Conservation (phyloP, 2,113 vertebrate species). For the Microtus ochrogaster region DNA sequence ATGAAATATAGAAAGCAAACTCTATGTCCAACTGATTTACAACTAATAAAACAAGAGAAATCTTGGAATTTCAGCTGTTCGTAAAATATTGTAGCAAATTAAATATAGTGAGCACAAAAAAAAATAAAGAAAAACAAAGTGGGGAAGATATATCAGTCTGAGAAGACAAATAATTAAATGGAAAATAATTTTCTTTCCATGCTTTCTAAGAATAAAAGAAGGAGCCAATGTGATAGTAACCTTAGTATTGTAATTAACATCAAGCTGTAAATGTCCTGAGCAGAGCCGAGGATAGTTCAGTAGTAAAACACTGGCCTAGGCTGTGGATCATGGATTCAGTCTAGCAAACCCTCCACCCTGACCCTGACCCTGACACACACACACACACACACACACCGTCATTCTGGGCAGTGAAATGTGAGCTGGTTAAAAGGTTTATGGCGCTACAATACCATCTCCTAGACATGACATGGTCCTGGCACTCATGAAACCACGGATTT, state of each 20-base stretch:
- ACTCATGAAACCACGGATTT: background rate
- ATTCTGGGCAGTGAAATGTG: background rate
- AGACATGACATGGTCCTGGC: background rate
- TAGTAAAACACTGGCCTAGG: background rate
- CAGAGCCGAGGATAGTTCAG: background rate
- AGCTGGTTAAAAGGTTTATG: background rate
- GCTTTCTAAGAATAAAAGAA: background rate
- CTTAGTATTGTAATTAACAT: background rate
- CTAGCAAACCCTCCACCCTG: too few relatives aligned
- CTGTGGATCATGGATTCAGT: background rate
- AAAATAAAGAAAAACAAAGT: background rate
- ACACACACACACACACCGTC: too few relatives aligned
- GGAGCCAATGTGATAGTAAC: background rate
- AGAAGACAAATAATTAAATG: conserved; percentile 7
- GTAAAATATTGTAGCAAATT: conserved; percentile 9
- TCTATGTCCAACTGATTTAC: background rate
- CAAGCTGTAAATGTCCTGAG: background rate
- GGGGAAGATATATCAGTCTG: background rate
- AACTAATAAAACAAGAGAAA: conserved; percentile 8
- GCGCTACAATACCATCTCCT: background rate
- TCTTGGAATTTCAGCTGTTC: background rate
- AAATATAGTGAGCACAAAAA: background rate
- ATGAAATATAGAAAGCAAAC: background rate
- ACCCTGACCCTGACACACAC: too few relatives aligned
- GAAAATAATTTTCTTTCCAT: background rate